Percentiles rank a stretch among this genome's conserved stretches.
Conservation (phyloP, 2,888 invertebrate genomes). For the Galeruca laticollis region DNA sequence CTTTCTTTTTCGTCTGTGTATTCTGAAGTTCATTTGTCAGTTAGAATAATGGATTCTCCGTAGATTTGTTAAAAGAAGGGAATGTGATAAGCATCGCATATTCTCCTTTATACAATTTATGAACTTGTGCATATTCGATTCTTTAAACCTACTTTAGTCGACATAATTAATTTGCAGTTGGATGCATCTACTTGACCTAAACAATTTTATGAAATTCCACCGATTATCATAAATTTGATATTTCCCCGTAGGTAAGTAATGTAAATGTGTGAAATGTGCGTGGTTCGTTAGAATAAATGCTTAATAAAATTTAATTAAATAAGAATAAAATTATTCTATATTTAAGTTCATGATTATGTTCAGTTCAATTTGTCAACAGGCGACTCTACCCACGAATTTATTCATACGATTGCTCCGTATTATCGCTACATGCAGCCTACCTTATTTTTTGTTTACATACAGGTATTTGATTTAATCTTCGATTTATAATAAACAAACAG, state of each 20-base stretch:
- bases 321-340: conserved; percentile 34
- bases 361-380: conserved; percentile 40
- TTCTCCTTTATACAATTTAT: no score
- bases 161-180: no score
- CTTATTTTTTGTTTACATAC: conserved; percentile 39
- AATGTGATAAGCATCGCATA: no score
- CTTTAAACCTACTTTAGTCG: no score
- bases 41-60: no score
- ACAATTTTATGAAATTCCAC: neutral
- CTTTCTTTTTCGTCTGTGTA: no score
- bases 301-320: conserved; percentile 42
- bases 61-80: no score
- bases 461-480: conserved; percentile 20
- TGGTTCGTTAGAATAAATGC: conserved; percentile 41
- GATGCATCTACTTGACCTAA: no score
- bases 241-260: neutral
- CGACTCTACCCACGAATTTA: conserved; percentile 30
- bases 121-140: no score
- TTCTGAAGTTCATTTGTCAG: no score
- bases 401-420: conserved; percentile 20
- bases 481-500: conserved; percentile 23
- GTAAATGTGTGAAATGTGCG: conserved; percentile 39
- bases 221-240: neutral
- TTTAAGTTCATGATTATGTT: conserved; percentile 39
- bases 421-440: conserved; percentile 39